Percentiles rank a stretch among this genome's conserved stretches.
Conservation (phyloP, 1,140 invertebrate species). For the Pararge aegeria region DNA sequence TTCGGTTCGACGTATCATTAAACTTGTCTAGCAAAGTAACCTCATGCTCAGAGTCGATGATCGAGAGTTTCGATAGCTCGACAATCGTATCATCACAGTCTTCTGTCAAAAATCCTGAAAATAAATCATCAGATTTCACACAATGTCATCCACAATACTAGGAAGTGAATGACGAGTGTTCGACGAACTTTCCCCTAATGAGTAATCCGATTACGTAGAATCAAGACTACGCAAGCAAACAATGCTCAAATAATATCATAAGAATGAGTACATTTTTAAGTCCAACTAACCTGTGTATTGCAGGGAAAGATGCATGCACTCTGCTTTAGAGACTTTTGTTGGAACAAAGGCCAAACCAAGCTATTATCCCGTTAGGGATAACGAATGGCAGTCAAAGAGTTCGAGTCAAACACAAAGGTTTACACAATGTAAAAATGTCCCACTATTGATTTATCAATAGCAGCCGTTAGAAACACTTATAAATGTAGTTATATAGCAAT, state of each 20-base stretch:
- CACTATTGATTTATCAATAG: conserved; percentile 54
- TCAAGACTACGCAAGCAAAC: conserved; percentile 31
- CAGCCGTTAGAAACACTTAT: conserved; percentile 41
- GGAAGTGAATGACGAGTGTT: conserved; percentile 53
- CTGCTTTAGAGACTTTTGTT: conserved; percentile 72
- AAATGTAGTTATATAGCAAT: conserved; percentile 30
- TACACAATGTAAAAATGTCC: conserved; percentile 49
- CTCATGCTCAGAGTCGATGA: conserved; percentile 64
- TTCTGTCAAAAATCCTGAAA: conserved; percentile 76
- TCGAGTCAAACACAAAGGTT: conserved; percentile 48
- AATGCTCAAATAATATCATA: conserved; percentile 6
- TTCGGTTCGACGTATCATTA: conserved; percentile 54
- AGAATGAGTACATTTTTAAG: conserved; percentile 1
- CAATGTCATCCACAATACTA: conserved; percentile 45
- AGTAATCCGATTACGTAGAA: conserved; percentile 61
- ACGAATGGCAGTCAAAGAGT: conserved; percentile 69
- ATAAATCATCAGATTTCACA: conserved; percentile 31
- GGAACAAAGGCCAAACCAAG: conserved; percentile 74
- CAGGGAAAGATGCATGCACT: conserved; percentile 80
- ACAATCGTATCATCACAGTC: conserved; percentile 79
- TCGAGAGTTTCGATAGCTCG: conserved; percentile 75
- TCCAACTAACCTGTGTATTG: conserved; percentile 73
- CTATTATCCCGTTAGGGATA: conserved; percentile 79
- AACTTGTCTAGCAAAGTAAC: conserved; percentile 63
- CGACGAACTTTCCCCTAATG: conserved; percentile 60